These are phyloP conservation scores for Semicossyphus pulcher DNA, from an alignment of 2,113 vertebrate genomes.

Conservation along the genomic window DNA sequence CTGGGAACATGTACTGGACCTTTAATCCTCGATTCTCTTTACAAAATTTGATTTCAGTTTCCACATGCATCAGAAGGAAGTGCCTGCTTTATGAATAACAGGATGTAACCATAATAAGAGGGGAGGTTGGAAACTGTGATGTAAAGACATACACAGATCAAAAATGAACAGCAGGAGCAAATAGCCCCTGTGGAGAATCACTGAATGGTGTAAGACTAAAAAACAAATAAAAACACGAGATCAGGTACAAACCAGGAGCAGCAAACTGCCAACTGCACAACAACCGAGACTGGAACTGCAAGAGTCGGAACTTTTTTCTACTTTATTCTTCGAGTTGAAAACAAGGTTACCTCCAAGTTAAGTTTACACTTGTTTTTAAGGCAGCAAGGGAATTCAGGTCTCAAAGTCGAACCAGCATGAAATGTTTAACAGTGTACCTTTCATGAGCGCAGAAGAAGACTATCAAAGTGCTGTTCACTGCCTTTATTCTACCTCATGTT, in stretches of 20 bases:
- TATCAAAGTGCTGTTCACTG: slow-evolving; percentile 40
- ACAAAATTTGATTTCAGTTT: too few relatives aligned
- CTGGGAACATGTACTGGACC: too few relatives aligned
- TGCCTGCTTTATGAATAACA: not conserved
- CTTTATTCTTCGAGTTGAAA: not conserved
- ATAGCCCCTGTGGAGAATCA: not conserved
- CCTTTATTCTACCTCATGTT: slow-evolving; percentile 26
- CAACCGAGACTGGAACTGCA: not conserved
- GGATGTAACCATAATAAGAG: not conserved
- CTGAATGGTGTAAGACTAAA: not conserved
- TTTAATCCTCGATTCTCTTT: too few relatives aligned
- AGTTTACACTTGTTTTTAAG: not conserved
- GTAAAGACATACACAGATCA: not conserved
- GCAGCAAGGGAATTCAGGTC: not conserved
- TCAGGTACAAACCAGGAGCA: not conserved
- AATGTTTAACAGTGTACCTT: slow-evolving; percentile 29
- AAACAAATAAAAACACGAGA: not conserved
- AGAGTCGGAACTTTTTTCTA: not conserved
- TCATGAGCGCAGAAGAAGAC: slow-evolving; percentile 35
- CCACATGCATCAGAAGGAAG: too few relatives aligned
- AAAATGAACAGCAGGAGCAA: not conserved
- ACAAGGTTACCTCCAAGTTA: not conserved
- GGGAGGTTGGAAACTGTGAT: not conserved
- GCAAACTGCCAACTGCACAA: not conserved
- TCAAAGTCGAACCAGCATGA: slow-evolving; percentile 21